phyloP scores from a whole-genome alignment of 2,797 vertebrate species.

The Aulostomus chinensis region DNA sequence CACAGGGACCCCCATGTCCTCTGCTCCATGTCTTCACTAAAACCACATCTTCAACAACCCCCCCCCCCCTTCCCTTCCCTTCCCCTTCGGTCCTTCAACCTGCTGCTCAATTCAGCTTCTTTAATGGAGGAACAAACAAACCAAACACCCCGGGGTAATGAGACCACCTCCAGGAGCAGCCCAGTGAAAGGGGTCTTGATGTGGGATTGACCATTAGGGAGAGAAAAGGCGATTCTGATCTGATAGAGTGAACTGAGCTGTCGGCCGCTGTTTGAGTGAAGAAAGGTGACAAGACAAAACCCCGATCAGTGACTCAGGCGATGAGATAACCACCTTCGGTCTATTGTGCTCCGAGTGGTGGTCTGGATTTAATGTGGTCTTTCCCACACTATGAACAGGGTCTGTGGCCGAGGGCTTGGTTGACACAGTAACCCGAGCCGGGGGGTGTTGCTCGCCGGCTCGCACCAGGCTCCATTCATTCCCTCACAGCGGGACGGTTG shows the following conservation, averaged over 20 bases:
- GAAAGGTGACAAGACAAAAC: conserved; percentile 70
- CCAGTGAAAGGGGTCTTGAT: conserved; percentile 73
- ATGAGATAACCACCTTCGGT: conserved; percentile 57
- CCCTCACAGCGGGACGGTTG: not conserved
- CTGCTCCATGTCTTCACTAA: conserved; percentile 1
- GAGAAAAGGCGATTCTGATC: conserved; percentile 56
- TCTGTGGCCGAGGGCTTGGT: not conserved
- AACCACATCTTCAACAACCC: conserved; percentile 5
- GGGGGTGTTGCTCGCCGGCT: conserved; percentile 6
- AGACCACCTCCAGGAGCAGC: conserved; percentile 71
- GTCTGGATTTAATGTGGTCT: conserved; percentile 34
- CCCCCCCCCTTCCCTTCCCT: not conserved
- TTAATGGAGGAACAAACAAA: conserved; percentile 78
- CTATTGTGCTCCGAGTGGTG: conserved; percentile 45
- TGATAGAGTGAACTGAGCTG: conserved; percentile 71
- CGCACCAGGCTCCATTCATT: conserved; percentile 12
- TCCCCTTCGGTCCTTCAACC: conserved; percentile 16
- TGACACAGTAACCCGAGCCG: conserved; percentile 27
- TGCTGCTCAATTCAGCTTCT: conserved; percentile 75
- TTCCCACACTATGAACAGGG: conserved; percentile 68
- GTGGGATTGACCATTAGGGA: conserved; percentile 70
- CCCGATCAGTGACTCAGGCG: conserved; percentile 59
- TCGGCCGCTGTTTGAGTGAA: conserved; percentile 41
- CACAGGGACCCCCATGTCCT: conserved; percentile 24
- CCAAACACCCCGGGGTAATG: conserved; percentile 74